These are phyloP conservation scores for Brachypalpus laphriformis DNA, from an alignment of 2,888 invertebrate species.

Conservation along the genomic window DNA sequence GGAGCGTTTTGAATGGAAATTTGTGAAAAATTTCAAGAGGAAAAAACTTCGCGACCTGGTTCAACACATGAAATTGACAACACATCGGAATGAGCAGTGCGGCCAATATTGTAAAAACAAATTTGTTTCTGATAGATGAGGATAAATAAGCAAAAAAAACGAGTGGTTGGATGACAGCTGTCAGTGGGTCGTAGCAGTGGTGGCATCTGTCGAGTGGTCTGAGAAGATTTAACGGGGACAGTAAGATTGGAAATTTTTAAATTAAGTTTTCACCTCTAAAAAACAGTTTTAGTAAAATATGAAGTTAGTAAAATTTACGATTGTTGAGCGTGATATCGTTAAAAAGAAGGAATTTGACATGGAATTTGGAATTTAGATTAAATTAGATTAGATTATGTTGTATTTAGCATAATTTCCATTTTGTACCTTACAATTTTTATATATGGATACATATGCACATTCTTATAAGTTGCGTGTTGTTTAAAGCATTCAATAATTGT, in stretches of 20 bases:
- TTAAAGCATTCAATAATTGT: too few species aligned
- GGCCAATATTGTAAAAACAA: constrained; percentile 50
- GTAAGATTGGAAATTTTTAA: neutral
- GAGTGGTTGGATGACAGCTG: constrained; percentile 36
- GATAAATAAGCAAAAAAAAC: constrained; percentile 40
- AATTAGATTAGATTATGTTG: too few species aligned
- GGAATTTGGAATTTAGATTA: too few species aligned
- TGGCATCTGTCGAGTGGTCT: constrained; percentile 49
- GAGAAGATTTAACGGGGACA: neutral
- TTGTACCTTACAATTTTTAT: too few species aligned
- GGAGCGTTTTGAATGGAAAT: constrained; percentile 53
- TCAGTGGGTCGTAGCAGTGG: neutral
- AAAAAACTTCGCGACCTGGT: constrained; percentile 74
- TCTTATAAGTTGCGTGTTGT: too few species aligned
- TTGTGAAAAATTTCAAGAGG: constrained; percentile 50
- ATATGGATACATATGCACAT: too few species aligned
- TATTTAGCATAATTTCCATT: too few species aligned
- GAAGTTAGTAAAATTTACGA: too few species aligned
- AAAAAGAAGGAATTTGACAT: too few species aligned
- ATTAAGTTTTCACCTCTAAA: too few species aligned
- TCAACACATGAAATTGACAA: constrained; percentile 76
- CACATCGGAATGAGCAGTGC: constrained; percentile 73
- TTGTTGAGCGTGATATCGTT: too few species aligned
- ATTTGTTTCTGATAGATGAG: constrained; percentile 41
- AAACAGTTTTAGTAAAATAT: too few species aligned